phyloP scores from a whole-genome alignment of 2,888 invertebrate genomes.

The Spilarctia lutea region DNA sequence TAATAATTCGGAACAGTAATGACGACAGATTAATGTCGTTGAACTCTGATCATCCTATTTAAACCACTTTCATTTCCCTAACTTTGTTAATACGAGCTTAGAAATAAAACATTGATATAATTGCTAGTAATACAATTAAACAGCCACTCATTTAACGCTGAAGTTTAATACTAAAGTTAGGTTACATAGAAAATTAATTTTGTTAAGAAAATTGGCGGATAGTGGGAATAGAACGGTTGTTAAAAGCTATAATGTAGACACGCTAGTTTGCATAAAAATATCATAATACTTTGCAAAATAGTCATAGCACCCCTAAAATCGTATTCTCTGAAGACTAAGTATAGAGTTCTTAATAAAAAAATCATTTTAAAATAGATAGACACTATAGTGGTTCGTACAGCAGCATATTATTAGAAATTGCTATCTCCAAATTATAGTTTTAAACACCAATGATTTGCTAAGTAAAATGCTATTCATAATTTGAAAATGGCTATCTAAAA shows the following conservation, averaged over 20 bases:
- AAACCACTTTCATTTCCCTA: background rate
- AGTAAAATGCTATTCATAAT: background rate
- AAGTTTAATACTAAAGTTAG: too few species aligned
- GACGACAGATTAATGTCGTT: background rate
- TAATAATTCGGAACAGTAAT: background rate
- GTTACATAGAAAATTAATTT: background rate
- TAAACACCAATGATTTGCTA: background rate
- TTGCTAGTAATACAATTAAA: background rate
- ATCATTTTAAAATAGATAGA: too few species aligned
- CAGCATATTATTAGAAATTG: background rate
- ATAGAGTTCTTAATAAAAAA: background rate
- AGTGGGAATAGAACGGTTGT: background rate
- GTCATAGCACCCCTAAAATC: background rate
- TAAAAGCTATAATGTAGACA: background rate
- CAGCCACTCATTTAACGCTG: too few species aligned
- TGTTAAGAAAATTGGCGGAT: background rate
- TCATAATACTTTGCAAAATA: background rate
- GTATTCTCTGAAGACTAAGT: background rate
- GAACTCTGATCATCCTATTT: background rate
- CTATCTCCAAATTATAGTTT: background rate
- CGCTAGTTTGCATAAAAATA: background rate
- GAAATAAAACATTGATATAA: background rate
- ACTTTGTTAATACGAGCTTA: background rate
- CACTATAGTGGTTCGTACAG: too few species aligned
- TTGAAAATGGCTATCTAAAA: background rate